Evolutionary conservation across 2,797 vertebrate genomes (phyloP), one percentile per base, ranked within the genome.

Genomic region (Eidolon dupreanum): DNA sequence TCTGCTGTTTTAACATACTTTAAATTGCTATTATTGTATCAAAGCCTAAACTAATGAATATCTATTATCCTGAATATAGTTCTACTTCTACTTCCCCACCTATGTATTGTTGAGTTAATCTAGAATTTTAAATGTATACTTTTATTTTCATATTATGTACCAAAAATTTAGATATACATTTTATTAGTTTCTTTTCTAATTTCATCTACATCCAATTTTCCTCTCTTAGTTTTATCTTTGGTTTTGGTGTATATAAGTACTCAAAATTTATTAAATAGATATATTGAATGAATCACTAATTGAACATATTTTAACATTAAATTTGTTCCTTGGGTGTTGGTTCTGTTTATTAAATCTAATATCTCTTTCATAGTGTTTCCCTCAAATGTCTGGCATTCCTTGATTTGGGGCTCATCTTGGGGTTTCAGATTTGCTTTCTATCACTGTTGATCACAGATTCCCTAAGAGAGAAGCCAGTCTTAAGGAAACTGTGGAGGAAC

Each of bases 41-140:
- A 89, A 89, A 87, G 17, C 2, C 75, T 49, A 70, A 90, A 38
- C 31, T 70, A 97, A 83, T 33, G 24, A 96, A 55, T 83, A 87
- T 26, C 43, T 43, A 36, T 49, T 51, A 87, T 36, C 43, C 17
- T 87, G 93, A 33, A 53, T n/a, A 22, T 57, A 82, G 15, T 49
- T 82, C 15, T 0, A 94, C 15, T 63, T 91, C 31, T 70, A 38
- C 22, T 86, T 84, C 13, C 33, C 20, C 16, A 55, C 19, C 28
- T 51, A 85, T 8, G 4, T n/a, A 89, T 79, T 41, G 19, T 31
- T 65, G 41, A 36, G 15, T 85, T 28, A 38, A 68, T n/a, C 70
- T 74, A 89, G 53, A 93, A 79, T 63, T 77, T 79, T 88, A 73
- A 43, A 68, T 20, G 28, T n/a, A 46, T n/a, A 4, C 31, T 36